A percentile compares a stretch with the other conserved stretches of the same genome.
phyloP scores from a whole-genome alignment of 1,140 invertebrate genomes.

The Papilio aristodemus region DNA sequence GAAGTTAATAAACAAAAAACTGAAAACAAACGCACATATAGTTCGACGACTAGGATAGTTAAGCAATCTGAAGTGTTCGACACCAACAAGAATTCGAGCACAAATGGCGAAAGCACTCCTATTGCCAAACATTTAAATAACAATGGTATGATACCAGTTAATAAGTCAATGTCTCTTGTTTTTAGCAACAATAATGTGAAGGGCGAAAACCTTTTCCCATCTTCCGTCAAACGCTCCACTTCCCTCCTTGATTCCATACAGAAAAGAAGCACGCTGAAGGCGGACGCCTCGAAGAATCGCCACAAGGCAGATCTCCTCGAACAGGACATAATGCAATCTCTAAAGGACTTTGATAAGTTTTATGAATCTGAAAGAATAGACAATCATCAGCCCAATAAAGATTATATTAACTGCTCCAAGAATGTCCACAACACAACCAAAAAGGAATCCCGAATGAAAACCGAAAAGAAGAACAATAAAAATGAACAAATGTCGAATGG shows the following conservation, averaged over 20 bases:
- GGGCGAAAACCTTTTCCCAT: constrained; percentile 72
- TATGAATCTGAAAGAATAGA: constrained; percentile 69
- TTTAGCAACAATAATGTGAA: constrained; percentile 79
- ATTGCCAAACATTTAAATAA: constrained; percentile 53
- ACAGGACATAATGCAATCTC: constrained; percentile 78
- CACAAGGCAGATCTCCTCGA: constrained; percentile 73
- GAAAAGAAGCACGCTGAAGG: constrained; percentile 62
- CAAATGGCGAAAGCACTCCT: constrained; percentile 61
- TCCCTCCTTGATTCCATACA: constrained; percentile 77
- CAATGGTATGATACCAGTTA: constrained; percentile 73
- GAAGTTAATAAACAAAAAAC: constrained; percentile 70
- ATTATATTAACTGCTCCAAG: constrained; percentile 45
- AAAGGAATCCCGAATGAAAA: constrained; percentile 56
- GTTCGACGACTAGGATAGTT: constrained; percentile 73
- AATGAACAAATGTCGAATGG: constrained; percentile 55
- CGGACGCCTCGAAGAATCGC: constrained; percentile 56
- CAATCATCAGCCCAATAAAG: constrained; percentile 52
- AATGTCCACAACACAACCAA: constrained; percentile 54
- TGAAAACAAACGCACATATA: constrained; percentile 69
- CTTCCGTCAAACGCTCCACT: constrained; percentile 76
- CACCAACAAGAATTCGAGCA: constrained; percentile 54
- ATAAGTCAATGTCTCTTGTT: constrained; percentile 79
- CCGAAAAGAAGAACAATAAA: constrained; percentile 57
- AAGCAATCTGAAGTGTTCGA: constrained; percentile 60
- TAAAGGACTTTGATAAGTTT: constrained; percentile 78